A percentile compares a stretch with the other conserved stretches of the same genome.
Conservation (phyloP, 2,113 vertebrate species). For the Thunnus thynnus region DNA sequence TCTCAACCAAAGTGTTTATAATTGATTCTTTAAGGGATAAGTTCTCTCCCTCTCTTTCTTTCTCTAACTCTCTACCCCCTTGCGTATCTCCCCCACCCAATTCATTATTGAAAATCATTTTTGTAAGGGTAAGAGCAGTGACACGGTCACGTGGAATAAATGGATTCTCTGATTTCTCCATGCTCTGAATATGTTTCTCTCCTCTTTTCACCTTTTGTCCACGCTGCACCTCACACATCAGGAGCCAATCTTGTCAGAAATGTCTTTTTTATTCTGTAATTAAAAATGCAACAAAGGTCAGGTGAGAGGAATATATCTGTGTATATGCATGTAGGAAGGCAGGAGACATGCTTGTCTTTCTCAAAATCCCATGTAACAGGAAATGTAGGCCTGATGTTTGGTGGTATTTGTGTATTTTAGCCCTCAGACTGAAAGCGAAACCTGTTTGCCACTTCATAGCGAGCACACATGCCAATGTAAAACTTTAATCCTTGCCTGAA, state of each 20-base stretch:
- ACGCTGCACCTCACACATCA: slow-evolving; percentile 1
- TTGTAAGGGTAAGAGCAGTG: slow-evolving; percentile 25
- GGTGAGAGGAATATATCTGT: slow-evolving; percentile 10
- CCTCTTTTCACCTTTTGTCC: slow-evolving; percentile 35
- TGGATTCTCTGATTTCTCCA: slow-evolving; percentile 48
- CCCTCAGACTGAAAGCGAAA: not conserved
- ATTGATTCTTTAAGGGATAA: slow-evolving; percentile 79
- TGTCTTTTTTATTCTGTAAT: slow-evolving; percentile 30
- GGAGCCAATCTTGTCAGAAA: slow-evolving; percentile 43
- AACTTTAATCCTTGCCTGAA: too few relatives aligned
- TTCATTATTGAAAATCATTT: slow-evolving; percentile 64
- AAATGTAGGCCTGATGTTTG: not conserved
- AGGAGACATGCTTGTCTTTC: slow-evolving; percentile 1
- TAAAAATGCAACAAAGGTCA: slow-evolving; percentile 41
- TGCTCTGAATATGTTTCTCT: slow-evolving; percentile 17
- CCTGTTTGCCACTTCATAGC: not conserved
- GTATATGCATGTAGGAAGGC: not conserved
- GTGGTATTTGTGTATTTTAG: not conserved
- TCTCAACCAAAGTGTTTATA: slow-evolving; percentile 77
- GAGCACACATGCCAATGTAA: not conserved
- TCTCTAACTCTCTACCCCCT: slow-evolving; percentile 11
- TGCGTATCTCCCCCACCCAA: slow-evolving; percentile 5
- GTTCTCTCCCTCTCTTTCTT: slow-evolving; percentile 34
- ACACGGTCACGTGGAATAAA: slow-evolving; percentile 56
- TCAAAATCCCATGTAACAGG: slow-evolving; percentile 16